These are phyloP conservation scores for Macrotis lagotis DNA, from an alignment of 2,113 vertebrate genomes.

Conservation along the genomic window DNA sequence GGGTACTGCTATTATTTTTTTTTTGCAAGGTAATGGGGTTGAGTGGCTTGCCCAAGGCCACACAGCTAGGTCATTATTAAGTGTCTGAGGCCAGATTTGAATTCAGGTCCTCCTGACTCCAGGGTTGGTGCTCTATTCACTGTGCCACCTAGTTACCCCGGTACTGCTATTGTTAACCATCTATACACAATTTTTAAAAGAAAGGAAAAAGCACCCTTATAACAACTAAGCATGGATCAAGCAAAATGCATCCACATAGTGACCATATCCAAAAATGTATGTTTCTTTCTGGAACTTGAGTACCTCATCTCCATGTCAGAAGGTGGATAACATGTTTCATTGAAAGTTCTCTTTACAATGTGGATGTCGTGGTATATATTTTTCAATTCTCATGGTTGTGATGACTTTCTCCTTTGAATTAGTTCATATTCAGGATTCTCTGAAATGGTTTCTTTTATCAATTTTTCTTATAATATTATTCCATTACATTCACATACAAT, in stretches of 20 bases:
- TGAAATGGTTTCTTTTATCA: not conserved
- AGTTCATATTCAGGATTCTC: not conserved
- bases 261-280: not conserved
- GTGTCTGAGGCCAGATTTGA: too few species aligned
- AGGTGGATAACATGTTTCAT: not conserved
- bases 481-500: too few species aligned
- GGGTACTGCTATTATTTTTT: too few species aligned
- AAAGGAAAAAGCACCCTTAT: not conserved
- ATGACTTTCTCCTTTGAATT: not conserved
- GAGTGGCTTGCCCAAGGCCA: too few species aligned
- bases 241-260: not conserved
- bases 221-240: not conserved
- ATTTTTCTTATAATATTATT: too few species aligned
- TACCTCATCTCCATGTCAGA: not conserved
- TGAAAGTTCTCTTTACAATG: not conserved
- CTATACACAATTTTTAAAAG: not conserved
- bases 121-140: too few species aligned
- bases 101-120: too few species aligned
- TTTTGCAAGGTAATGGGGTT: too few species aligned
- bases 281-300: not conserved
- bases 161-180: not conserved
- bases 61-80: too few species aligned
- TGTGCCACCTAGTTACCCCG: too few species aligned
- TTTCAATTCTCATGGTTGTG: not conserved
- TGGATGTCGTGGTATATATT: not conserved